phyloP scores from a whole-genome alignment of 2,113 vertebrate species.

The Hippopotamus amphibius region DNA sequence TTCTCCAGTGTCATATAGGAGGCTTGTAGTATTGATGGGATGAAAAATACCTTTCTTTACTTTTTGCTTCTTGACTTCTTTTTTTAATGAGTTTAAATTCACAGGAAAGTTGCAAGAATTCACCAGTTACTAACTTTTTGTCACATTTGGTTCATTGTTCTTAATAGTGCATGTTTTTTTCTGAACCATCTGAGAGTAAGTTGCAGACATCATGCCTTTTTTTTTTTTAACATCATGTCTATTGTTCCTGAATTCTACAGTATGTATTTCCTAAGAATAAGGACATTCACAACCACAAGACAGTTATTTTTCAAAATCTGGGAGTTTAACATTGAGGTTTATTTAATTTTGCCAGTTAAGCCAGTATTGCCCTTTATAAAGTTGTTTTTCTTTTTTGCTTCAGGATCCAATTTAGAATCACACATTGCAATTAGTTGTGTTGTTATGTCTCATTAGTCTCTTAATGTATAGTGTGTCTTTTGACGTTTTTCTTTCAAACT shows the following conservation, averaged over 20 bases:
- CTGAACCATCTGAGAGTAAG: background rate
- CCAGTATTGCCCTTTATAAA: background rate
- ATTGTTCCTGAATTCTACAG: background rate
- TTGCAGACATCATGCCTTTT: background rate
- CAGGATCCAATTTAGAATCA: background rate
- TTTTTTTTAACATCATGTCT: background rate
- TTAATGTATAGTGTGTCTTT: slow-evolving; percentile 6
- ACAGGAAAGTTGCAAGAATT: background rate
- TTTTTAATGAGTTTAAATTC: slow-evolving; percentile 37
- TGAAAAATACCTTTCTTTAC: background rate
- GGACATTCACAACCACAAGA: background rate
- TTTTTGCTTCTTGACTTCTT: background rate
- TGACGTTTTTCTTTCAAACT: background rate
- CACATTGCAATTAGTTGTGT: background rate
- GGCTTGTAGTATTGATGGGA: background rate
- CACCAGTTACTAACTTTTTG: background rate
- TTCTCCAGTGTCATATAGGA: background rate
- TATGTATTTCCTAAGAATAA: slow-evolving; percentile 1
- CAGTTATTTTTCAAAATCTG: background rate
- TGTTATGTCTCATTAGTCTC: background rate
- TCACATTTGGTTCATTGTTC: background rate
- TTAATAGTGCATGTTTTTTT: background rate
- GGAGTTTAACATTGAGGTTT: background rate
- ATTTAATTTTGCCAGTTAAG: background rate
- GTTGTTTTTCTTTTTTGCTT: background rate